Percentiles rank a stretch among this genome's conserved stretches.
Evolutionary conservation across 2,888 invertebrate genomes (phyloP).

Genomic region (Agrochola circellaris): DNA sequence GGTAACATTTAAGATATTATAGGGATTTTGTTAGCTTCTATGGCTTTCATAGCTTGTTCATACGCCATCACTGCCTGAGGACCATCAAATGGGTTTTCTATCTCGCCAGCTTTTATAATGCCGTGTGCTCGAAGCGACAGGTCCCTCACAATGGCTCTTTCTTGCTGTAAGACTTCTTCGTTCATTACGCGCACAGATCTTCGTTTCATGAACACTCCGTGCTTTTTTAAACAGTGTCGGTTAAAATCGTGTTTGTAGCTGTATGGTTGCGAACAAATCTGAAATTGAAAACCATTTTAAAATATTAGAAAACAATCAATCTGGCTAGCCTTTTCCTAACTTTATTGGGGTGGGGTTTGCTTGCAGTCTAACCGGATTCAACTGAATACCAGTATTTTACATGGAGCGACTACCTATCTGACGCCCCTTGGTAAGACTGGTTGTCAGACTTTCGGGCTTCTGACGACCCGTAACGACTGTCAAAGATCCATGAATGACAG

Average conservation of each 20-base stretch:
- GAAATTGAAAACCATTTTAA: slow-evolving; percentile 56
- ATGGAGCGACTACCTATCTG: no score
- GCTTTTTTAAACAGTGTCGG: slow-evolving; percentile 84
- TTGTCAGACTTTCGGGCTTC: no score
- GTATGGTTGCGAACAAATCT: slow-evolving; percentile 85
- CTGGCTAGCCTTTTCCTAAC: no score
- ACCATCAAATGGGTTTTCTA: slow-evolving; percentile 77
- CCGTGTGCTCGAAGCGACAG: slow-evolving; percentile 74
- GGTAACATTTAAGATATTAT: slow-evolving; percentile 60
- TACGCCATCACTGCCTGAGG: slow-evolving; percentile 76
- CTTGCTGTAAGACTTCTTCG: slow-evolving; percentile 78
- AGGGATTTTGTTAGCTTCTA: slow-evolving; percentile 72
- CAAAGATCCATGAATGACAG: no score
- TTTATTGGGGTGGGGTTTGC: no score
- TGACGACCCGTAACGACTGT: no score
- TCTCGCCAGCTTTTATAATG: slow-evolving; percentile 70
- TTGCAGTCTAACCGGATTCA: no score
- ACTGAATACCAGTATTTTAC: no score
- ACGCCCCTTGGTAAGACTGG: no score
- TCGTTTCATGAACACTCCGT: slow-evolving; percentile 81
- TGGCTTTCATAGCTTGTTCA: slow-evolving; percentile 74
- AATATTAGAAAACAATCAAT: neutral
- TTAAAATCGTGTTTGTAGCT: slow-evolving; percentile 85
- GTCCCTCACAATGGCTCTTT: slow-evolving; percentile 77
- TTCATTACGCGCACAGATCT: slow-evolving; percentile 80